Conservation (phyloP, 2,888 invertebrate genomes). For the Leucophenga montana region DNA sequence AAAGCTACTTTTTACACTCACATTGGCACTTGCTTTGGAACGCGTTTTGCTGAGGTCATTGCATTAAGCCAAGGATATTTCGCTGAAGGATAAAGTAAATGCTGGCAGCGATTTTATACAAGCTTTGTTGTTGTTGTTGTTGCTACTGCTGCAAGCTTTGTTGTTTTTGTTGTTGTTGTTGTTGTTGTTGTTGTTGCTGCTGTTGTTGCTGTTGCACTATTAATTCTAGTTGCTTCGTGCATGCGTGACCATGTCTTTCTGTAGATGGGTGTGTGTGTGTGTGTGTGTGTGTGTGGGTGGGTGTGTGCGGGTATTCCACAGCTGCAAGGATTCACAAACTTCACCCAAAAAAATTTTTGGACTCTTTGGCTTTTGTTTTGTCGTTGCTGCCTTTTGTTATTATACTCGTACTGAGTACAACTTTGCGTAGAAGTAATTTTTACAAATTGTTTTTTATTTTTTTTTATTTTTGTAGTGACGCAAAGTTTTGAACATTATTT, state of each 20-base stretch:
- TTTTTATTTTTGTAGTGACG: too few relatives aligned
- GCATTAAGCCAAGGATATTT: constrained; percentile 56
- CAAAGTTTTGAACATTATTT: too few relatives aligned
- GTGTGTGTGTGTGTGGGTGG: background rate
- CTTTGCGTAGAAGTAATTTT: too few relatives aligned
- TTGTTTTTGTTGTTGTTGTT: background rate
- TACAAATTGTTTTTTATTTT: too few relatives aligned
- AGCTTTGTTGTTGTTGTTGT: constrained; percentile 10
- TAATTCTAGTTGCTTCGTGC: too few relatives aligned
- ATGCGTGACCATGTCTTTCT: background rate
- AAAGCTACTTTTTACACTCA: too few relatives aligned
- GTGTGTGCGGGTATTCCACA: background rate
- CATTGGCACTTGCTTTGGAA: background rate
- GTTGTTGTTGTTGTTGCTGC: too few relatives aligned
- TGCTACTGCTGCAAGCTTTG: background rate
- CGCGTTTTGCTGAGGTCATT: constrained; percentile 48
- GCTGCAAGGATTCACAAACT: background rate
- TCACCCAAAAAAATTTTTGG: too few relatives aligned
- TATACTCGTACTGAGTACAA: too few relatives aligned
- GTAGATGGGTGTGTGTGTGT: background rate
- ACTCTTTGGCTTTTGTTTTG: too few relatives aligned
- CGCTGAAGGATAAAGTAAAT: constrained; percentile 42
- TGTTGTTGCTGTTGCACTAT: too few relatives aligned
- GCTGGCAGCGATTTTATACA: constrained; percentile 39
- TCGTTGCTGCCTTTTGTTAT: too few relatives aligned